Evolutionary conservation across 64 coral and sea anemone genomes (phyloP).

Genomic region (Stichodactyla mertensii): DNA sequence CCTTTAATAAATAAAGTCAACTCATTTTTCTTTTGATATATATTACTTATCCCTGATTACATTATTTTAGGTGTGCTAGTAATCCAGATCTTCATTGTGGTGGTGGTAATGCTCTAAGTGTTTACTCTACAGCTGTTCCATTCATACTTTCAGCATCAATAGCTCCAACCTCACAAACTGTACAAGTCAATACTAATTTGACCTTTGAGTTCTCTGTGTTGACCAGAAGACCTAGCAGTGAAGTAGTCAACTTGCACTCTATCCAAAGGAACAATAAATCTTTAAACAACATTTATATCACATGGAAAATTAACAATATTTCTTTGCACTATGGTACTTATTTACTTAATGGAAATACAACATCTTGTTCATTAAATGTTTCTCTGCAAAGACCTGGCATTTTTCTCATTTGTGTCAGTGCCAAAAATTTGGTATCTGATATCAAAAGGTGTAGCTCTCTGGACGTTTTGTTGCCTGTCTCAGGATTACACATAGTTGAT

Average conservation of each 20-base stretch:
- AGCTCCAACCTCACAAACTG: constrained; percentile 4
- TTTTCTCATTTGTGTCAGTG: constrained; percentile 42
- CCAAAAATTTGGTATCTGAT: constrained; percentile 45
- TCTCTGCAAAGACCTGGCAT: constrained; percentile 19
- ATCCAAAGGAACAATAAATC: constrained; percentile 33
- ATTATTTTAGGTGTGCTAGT: constrained; percentile 14
- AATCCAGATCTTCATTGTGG: constrained; percentile 41
- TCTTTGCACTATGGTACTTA: constrained; percentile 23
- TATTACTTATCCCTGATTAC: too few species aligned
- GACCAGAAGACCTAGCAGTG: constrained; percentile 10
- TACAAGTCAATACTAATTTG: constrained; percentile 11
- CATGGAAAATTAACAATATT: background rate
- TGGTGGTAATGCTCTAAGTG: constrained; percentile 33
- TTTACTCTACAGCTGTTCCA: constrained; percentile 66
- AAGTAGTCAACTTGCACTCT: constrained; percentile 19
- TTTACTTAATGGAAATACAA: constrained; percentile 36
- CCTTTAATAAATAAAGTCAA: background rate
- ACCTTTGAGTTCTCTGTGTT: background rate
- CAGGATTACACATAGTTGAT: constrained; percentile 44
- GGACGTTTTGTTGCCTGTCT: constrained; percentile 37
- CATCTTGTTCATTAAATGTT: constrained; percentile 2
- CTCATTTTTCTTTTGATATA: background rate
- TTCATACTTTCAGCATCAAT: constrained; percentile 21
- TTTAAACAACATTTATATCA: constrained; percentile 8
- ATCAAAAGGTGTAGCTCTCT: constrained; percentile 18